Percentiles rank a stretch among this genome's conserved stretches.
Evolutionary conservation across 2,888 invertebrate genomes (phyloP).

Genomic region (Lomographa bimaculata): DNA sequence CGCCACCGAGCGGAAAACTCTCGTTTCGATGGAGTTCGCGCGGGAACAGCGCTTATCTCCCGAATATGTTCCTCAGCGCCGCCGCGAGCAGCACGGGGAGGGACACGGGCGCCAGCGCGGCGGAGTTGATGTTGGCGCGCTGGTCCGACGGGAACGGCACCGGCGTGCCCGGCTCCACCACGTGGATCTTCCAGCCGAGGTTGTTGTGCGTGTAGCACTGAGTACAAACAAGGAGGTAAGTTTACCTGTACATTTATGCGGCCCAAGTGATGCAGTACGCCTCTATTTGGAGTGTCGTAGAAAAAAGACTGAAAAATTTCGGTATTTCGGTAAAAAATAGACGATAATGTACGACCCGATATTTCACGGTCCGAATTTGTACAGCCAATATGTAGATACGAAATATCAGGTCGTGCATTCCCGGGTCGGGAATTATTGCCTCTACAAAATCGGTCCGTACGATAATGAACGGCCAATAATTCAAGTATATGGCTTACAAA

Average conservation of each 20-base stretch:
- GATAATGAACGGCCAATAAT: no score
- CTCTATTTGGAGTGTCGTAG: no score
- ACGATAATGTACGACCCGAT: no score
- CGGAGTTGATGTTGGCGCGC: conserved; percentile 42
- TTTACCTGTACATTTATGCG: no score
- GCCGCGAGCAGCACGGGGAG: conserved; percentile 38
- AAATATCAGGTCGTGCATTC: no score
- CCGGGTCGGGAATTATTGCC: no score
- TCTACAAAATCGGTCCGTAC: no score
- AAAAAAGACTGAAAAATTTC: no score
- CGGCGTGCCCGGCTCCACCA: conserved; percentile 87
- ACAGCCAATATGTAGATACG: not conserved
- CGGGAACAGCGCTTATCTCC: conserved; percentile 50
- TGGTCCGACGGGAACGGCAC: conserved; percentile 60
- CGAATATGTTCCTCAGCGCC: conserved; percentile 39
- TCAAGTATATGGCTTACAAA: no score
- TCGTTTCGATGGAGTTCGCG: conserved; percentile 40
- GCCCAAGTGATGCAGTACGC: no score
- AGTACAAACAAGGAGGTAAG: not conserved
- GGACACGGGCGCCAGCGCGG: conserved; percentile 28
- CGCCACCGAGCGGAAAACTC: conserved; percentile 28
- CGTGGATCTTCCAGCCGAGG: conserved; percentile 96
- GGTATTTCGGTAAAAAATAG: not conserved
- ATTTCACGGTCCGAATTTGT: no score
- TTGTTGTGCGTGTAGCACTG: conserved; percentile 97